These are phyloP conservation scores for Hypomecis atomaria DNA, from an alignment of 2,888 invertebrate species.

Conservation along the genomic window DNA sequence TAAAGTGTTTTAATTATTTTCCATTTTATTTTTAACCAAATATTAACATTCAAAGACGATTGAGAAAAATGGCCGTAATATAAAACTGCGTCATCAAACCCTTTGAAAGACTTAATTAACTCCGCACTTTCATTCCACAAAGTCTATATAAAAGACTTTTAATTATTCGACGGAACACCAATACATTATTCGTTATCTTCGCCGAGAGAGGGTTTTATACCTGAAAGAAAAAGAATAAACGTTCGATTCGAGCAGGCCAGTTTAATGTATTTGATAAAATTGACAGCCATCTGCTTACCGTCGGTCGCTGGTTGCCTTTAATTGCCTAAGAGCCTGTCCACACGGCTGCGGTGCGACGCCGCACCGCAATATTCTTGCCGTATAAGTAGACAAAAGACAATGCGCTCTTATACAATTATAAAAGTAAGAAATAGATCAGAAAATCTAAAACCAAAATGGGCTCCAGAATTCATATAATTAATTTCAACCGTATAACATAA, in stretches of 20 bases:
- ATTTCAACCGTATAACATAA: no score
- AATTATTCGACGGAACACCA: slow-evolving; percentile 75
- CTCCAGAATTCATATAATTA: no score
- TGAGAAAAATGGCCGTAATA: slow-evolving; percentile 5
- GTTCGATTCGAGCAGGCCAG: slow-evolving; percentile 74
- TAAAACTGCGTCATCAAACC: slow-evolving; percentile 38
- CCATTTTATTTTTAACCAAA: no score
- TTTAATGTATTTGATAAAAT: slow-evolving; percentile 84
- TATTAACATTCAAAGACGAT: slow-evolving; percentile 3
- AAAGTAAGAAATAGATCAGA: no score
- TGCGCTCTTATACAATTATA: no score
- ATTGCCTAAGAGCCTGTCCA: slow-evolving; percentile 58
- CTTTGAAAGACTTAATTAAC: slow-evolving; percentile 67
- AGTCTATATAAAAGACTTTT: slow-evolving; percentile 71
- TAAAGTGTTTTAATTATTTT: neutral
- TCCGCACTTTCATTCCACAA: slow-evolving; percentile 59
- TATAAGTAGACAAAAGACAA: no score
- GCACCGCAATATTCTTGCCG: no score
- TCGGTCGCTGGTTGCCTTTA: slow-evolving; percentile 70
- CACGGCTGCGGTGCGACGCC: no score
- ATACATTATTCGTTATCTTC: slow-evolving; percentile 80
- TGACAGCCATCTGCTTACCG: slow-evolving; percentile 82
- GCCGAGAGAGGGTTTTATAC: slow-evolving; percentile 69
- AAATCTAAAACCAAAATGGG: no score
- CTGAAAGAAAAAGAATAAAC: slow-evolving; percentile 69